Percentiles rank a stretch among this genome's conserved stretches.
These are phyloP conservation scores for Cantharis rufa DNA, from an alignment of 2,888 invertebrate species.

Conservation along the genomic window DNA sequence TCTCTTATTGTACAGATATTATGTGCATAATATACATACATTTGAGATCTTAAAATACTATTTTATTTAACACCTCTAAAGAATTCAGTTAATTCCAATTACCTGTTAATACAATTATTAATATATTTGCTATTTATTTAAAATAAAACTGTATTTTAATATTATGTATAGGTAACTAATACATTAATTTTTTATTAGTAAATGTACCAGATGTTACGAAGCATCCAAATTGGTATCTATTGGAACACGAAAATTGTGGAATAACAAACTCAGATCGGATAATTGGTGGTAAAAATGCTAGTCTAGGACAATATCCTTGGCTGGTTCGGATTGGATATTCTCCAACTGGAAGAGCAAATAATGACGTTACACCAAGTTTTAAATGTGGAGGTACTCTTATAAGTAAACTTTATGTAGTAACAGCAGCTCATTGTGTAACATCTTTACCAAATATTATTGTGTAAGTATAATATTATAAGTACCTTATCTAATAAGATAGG, in stretches of 20 bases:
- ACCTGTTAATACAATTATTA: no score
- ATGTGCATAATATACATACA: no score
- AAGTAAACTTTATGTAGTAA: slow-evolving; percentile 50
- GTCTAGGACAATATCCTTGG: slow-evolving; percentile 68
- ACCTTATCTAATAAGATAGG: no score
- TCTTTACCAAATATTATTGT: slow-evolving; percentile 3
- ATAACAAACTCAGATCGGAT: slow-evolving; percentile 62
- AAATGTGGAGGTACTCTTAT: slow-evolving; percentile 55
- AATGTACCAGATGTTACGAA: slow-evolving; percentile 6
- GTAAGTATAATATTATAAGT: neutral
- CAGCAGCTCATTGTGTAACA: slow-evolving; percentile 55
- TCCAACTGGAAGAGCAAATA: slow-evolving; percentile 4
- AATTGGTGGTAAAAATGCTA: slow-evolving; percentile 64
- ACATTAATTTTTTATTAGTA: neutral
- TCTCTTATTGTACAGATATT: no score
- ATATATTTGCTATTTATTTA: no score
- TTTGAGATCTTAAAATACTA: no score
- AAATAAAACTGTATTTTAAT: no score
- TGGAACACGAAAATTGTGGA: slow-evolving; percentile 62
- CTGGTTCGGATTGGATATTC: slow-evolving; percentile 62
- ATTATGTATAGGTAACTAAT: no score
- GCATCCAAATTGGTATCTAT: slow-evolving; percentile 53
- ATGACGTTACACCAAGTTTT: slow-evolving; percentile 32
- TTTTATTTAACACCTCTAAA: no score
- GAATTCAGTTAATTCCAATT: no score